phyloP scores from a whole-genome alignment of 1,140 invertebrate species.

The Lordiphosa stackelbergi region DNA sequence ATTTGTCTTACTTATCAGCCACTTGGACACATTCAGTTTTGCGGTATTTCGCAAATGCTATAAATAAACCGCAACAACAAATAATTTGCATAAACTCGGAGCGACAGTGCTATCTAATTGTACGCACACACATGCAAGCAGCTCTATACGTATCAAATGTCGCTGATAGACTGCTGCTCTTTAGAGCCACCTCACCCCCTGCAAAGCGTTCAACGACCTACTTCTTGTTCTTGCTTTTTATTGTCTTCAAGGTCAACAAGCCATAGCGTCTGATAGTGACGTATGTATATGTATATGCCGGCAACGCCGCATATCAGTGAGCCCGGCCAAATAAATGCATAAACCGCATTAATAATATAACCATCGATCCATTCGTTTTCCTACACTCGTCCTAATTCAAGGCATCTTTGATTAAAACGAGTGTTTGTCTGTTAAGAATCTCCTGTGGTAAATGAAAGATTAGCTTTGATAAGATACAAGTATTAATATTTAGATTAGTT shows the following conservation, averaged over 20 bases:
- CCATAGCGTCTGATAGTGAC: conserved; percentile 13
- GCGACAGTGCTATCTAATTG: conserved; percentile 7
- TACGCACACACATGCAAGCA: neutral
- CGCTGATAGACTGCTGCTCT: neutral
- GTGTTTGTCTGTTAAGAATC: too few relatives aligned
- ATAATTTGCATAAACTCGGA: conserved; percentile 43
- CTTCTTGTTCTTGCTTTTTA: conserved; percentile 50
- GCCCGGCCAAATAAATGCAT: too few relatives aligned
- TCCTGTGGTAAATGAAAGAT: too few relatives aligned
- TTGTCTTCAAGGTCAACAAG: conserved; percentile 45
- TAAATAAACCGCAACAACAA: conserved; percentile 39
- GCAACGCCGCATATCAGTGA: neutral
- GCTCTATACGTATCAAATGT: neutral
- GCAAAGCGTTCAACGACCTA: conserved; percentile 36
- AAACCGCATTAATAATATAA: too few relatives aligned
- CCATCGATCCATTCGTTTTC: too few relatives aligned
- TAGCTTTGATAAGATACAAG: too few relatives aligned
- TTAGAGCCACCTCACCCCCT: neutral
- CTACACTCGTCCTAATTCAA: too few relatives aligned
- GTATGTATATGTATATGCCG: conserved; percentile 8
- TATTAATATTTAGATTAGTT: too few relatives aligned
- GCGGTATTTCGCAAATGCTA: conserved; percentile 30
- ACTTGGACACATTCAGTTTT: too few relatives aligned
- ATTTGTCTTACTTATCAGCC: too few relatives aligned
- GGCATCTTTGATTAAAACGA: neutral